A percentile compares a stretch with the other conserved stretches of the same genome.
Evolutionary conservation across 2,888 invertebrate genomes (phyloP).

Genomic region (Acronicta aceris): DNA sequence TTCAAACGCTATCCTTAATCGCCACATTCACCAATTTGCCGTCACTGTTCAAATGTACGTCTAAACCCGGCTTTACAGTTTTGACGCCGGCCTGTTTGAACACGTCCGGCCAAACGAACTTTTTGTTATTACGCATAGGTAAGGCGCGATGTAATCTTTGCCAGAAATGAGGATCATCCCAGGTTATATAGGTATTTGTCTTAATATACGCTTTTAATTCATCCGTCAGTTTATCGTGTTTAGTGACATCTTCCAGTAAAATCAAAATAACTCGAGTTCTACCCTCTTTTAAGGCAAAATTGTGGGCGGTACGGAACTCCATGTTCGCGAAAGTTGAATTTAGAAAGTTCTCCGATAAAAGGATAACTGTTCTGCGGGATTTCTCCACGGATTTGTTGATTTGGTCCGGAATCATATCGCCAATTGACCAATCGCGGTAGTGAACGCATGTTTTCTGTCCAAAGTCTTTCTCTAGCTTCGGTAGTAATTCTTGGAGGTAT

Average conservation of each 20-base stretch:
- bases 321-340: conserved; percentile 90
- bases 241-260: conserved; percentile 86
- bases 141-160: conserved; percentile 93
- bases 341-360: conserved; percentile 60
- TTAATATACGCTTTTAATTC: conserved; percentile 91
- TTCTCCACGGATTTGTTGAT: conserved; percentile 32
- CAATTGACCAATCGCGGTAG: conserved; percentile 36
- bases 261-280: conserved; percentile 92
- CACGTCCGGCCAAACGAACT: conserved; percentile 22
- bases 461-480: conserved; percentile 38
- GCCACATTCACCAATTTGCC: conserved; percentile 39
- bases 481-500: conserved; percentile 14
- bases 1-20: conserved; percentile 1
- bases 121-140: conserved; percentile 65
- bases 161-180: conserved; percentile 95
- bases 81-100: conserved; percentile 20
- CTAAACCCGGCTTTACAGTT: conserved; percentile 3
- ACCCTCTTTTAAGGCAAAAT: conserved; percentile 67
- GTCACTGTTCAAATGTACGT: conserved; percentile 40
- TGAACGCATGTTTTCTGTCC: conserved; percentile 35
- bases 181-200: conserved; percentile 94
- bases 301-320: conserved; percentile 90
- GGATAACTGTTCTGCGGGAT: conserved; percentile 32
- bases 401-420: conserved; percentile 36
- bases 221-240: conserved; percentile 78